A percentile compares a stretch with the other conserved stretches of the same genome.
These are phyloP conservation scores for Romanogobio albipinnatus DNA, from an alignment of 2,113 vertebrate species.

Conservation along the genomic window DNA sequence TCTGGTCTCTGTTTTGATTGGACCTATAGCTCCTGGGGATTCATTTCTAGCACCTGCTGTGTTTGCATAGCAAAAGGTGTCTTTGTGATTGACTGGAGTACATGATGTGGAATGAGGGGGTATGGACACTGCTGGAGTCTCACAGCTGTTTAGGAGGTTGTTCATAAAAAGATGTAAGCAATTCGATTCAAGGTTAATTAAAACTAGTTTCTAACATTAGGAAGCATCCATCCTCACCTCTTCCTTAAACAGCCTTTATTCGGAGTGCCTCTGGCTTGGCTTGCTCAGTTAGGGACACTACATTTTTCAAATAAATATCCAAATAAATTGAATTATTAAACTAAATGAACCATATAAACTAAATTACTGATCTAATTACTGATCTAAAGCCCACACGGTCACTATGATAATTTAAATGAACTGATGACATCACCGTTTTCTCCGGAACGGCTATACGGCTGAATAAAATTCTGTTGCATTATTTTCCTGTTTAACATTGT, in stretches of 20 bases:
- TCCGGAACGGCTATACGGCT: too few species aligned
- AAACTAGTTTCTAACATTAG: neutral
- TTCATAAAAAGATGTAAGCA: neutral
- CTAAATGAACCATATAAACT: too few species aligned
- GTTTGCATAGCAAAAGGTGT: neutral
- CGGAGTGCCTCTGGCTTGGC: too few species aligned
- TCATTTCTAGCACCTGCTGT: neutral
- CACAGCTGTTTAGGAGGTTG: constrained; percentile 8
- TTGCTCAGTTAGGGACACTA: too few species aligned
- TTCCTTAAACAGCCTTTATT: neutral
- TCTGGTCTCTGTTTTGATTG: neutral
- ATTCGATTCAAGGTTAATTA: neutral
- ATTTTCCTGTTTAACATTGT: too few species aligned
- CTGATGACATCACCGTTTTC: too few species aligned
- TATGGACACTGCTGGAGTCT: neutral
- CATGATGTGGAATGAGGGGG: neutral
- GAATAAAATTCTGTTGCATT: too few species aligned
- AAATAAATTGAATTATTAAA: too few species aligned
- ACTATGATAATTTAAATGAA: too few species aligned
- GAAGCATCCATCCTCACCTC: neutral
- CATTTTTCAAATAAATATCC: too few species aligned
- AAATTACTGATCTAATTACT: too few species aligned
- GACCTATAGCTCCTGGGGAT: neutral
- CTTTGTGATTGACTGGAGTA: neutral
- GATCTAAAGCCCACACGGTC: too few species aligned